Base-by-base conservation (phyloP, 2,113 vertebrate species). In the Podocnemis expansa region DNA sequence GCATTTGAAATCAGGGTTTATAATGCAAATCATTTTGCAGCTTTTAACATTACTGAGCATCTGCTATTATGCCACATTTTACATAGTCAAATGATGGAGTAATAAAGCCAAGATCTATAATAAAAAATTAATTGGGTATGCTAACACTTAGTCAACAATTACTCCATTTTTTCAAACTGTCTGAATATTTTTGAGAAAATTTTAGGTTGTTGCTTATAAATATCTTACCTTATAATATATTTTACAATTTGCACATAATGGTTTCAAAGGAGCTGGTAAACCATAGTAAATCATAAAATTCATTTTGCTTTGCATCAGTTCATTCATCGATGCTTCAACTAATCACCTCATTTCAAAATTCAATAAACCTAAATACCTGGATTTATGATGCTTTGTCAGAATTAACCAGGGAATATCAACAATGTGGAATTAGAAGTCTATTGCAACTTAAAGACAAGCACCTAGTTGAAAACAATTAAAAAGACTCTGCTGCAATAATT, bases 351-450 rank as follows among this genome's bases (percentile, higher is more conserved):
- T 98, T 98, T 98, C 97, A 98, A 98, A 98, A 98, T 98, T 98
- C 98, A 98, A 98, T 98, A 98, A 98, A 96, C 98, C 97, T 98
- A 98, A 98, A 98, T 98, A 98, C 98, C 98, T 98, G 97, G 97
- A 98, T 98, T 98, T 98, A 98, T 98, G 98, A 97, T 94, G 92
- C 97, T 98, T 98, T 98, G 98, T 98, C 98, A 98, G 96, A 98
- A 98, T 96, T 97, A 98, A 97, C 98, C 96, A 93, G 97, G 97
- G 98, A 98, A 97, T 97, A 98, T 94, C 97, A 97, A 98, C 98
- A 98, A 96, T 93, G 94, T 90, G 89, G 97, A 98, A 98, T 98
- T 97, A 96, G 97, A 97, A 97, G 95, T 97, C 96, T 97, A 98
- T 97, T 97, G 97, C 97, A 98, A 98, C 98, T 98, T 98, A 98